phyloP scores from a whole-genome alignment of 2,888 invertebrate species.

The Trachelus troglodyta region DNA sequence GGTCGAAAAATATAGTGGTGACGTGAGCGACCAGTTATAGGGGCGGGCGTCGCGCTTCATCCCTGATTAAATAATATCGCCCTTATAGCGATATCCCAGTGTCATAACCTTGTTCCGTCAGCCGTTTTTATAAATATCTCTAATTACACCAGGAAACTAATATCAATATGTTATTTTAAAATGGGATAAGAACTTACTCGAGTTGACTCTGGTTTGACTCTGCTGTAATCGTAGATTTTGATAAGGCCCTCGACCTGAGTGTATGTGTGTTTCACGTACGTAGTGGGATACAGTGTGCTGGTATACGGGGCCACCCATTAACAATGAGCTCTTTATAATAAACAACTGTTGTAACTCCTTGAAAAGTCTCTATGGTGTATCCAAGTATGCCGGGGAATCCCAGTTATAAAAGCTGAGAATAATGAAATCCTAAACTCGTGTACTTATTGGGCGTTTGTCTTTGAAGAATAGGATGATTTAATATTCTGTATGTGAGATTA shows the following conservation, averaged over 20 bases:
- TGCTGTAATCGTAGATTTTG: slow-evolving; percentile 24
- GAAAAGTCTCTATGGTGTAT: not conserved
- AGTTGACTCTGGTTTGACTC: slow-evolving; percentile 7
- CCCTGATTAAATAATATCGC: not conserved
- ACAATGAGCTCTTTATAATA: slow-evolving; percentile 41
- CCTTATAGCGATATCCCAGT: not conserved
- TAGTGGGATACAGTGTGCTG: not conserved
- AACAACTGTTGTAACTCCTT: slow-evolving; percentile 13
- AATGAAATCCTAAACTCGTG: not conserved
- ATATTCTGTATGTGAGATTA: not conserved
- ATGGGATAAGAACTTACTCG: not conserved
- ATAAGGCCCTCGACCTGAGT: slow-evolving; percentile 26
- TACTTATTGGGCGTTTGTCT: not conserved
- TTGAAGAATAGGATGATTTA: not conserved
- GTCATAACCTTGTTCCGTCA: not conserved
- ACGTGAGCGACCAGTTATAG: not conserved
- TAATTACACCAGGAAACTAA: not conserved
- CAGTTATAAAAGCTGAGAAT: not conserved
- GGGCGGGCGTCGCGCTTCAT: not conserved
- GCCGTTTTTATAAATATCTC: not conserved
- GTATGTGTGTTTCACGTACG: not conserved
- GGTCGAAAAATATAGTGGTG: not conserved
- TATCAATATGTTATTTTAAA: not conserved
- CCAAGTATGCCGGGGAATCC: not conserved
- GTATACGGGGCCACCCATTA: slow-evolving; percentile 24